A percentile compares a stretch with the other conserved stretches of the same genome.
Evolutionary conservation across 2,888 invertebrate genomes (phyloP).

Genomic region (Trichogramma dendrolimi): DNA sequence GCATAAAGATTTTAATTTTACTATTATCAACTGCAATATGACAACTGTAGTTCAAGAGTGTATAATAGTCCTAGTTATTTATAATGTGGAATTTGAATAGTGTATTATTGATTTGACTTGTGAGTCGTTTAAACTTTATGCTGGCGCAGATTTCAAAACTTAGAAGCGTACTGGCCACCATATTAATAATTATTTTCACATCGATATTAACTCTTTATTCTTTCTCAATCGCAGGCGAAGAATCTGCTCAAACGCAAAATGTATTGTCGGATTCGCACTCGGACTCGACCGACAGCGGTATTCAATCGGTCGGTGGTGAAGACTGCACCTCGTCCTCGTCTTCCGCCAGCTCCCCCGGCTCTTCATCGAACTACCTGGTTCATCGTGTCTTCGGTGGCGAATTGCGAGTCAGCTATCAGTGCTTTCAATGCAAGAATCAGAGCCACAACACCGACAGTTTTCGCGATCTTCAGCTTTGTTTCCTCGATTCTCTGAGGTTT

Average conservation of each 20-base stretch:
- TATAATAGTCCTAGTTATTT: too few species aligned
- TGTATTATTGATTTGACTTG: too few species aligned
- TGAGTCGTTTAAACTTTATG: constrained; percentile 6
- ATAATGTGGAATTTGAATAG: too few species aligned
- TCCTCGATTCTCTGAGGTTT: constrained; percentile 57
- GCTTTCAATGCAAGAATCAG: constrained; percentile 67
- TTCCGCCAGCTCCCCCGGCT: constrained; percentile 5
- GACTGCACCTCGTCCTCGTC: constrained; percentile 35
- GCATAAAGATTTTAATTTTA: constrained; percentile 5
- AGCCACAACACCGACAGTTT: constrained; percentile 75
- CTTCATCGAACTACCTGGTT: constrained; percentile 53
- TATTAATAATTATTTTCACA: too few species aligned
- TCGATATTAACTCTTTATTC: neutral
- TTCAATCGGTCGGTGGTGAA: constrained; percentile 50
- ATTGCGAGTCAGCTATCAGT: constrained; percentile 69
- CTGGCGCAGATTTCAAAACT: constrained; percentile 27
- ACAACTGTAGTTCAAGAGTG: too few species aligned
- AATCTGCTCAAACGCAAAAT: constrained; percentile 42
- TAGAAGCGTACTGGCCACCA: neutral
- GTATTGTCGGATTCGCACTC: constrained; percentile 47
- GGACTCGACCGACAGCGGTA: constrained; percentile 50
- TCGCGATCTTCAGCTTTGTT: constrained; percentile 74
- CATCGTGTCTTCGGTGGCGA: constrained; percentile 76
- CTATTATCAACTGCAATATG: too few species aligned
- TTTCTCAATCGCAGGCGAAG: constrained; percentile 37